These are phyloP conservation scores for Urocyon cinereoargenteus DNA, from an alignment of 2,797 vertebrate species.

Conservation along the genomic window DNA sequence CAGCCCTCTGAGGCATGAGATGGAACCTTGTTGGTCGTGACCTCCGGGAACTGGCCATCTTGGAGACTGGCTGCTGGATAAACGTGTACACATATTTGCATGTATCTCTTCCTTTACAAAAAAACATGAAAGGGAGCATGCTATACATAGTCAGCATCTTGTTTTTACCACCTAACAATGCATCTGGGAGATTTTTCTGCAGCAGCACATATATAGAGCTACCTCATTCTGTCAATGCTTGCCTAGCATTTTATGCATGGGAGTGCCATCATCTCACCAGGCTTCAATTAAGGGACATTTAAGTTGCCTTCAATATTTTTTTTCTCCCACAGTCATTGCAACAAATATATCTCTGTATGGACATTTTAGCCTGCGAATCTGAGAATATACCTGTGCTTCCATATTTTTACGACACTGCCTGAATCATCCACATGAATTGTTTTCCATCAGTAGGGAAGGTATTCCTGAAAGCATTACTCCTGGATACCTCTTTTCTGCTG, in stretches of 20 bases:
- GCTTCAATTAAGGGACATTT: accelerated
- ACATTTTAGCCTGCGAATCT: background rate
- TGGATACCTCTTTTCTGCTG: background rate
- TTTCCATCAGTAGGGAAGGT: background rate
- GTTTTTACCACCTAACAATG: background rate
- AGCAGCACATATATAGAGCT: background rate
- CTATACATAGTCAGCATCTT: background rate
- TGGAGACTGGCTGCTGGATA: background rate
- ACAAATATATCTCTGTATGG: accelerated
- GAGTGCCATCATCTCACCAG: accelerated
- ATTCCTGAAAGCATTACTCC: background rate
- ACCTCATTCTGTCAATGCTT: too few relatives aligned
- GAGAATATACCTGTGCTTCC: too few relatives aligned
- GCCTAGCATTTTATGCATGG: accelerated
- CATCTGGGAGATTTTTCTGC: too few relatives aligned
- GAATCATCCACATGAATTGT: too few relatives aligned
- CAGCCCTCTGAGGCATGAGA: accelerated
- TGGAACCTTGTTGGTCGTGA: accelerated
- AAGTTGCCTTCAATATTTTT: accelerated
- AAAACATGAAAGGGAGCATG: background rate
- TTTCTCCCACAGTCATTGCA: accelerated
- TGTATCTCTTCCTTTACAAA: background rate
- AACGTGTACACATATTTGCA: accelerated
- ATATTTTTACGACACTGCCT: accelerated
- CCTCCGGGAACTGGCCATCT: accelerated